Percentiles rank a stretch among this genome's conserved stretches.
Conservation (phyloP, 2,888 invertebrate species). For the Agrotis clavis region DNA sequence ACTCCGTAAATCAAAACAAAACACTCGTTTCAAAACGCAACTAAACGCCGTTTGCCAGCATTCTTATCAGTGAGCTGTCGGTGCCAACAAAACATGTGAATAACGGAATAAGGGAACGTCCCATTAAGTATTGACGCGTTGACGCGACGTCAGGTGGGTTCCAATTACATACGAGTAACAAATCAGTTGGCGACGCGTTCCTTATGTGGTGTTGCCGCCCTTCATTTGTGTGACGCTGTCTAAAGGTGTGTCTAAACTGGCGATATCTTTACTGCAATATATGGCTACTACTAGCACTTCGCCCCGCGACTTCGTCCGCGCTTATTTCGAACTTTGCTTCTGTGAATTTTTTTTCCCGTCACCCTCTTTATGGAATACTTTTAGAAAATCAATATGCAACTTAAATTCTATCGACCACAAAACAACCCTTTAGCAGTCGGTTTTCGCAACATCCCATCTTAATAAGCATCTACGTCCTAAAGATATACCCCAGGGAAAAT, state of each 20-base stretch:
- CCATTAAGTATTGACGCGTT: slow-evolving; percentile 55
- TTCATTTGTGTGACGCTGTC: slow-evolving; percentile 54
- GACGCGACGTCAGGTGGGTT: slow-evolving; percentile 40
- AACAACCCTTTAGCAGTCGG: too few species aligned
- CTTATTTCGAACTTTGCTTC: too few species aligned
- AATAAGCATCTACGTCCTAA: too few species aligned
- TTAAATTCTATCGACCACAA: too few species aligned
- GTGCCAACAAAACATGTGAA: slow-evolving; percentile 48
- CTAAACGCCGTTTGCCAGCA: not conserved
- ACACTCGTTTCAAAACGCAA: slow-evolving; percentile 2
- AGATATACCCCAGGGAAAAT: too few species aligned
- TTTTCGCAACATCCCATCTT: too few species aligned
- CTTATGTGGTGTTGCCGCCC: slow-evolving; percentile 24
- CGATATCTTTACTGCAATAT: too few species aligned
- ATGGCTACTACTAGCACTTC: too few species aligned
- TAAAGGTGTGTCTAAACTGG: slow-evolving; percentile 53
- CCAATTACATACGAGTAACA: slow-evolving; percentile 61
- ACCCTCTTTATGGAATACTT: too few species aligned
- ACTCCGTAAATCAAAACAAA: slow-evolving; percentile 21
- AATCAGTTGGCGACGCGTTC: slow-evolving; percentile 60
- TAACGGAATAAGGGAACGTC: slow-evolving; percentile 50
- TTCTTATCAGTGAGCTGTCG: slow-evolving; percentile 55
- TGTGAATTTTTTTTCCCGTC: too few species aligned
- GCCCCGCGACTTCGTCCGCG: too few species aligned
- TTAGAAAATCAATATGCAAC: too few species aligned